Evolutionary conservation across 2,113 vertebrate genomes (phyloP).

Genomic region (Beaufortia kweichowensis): DNA sequence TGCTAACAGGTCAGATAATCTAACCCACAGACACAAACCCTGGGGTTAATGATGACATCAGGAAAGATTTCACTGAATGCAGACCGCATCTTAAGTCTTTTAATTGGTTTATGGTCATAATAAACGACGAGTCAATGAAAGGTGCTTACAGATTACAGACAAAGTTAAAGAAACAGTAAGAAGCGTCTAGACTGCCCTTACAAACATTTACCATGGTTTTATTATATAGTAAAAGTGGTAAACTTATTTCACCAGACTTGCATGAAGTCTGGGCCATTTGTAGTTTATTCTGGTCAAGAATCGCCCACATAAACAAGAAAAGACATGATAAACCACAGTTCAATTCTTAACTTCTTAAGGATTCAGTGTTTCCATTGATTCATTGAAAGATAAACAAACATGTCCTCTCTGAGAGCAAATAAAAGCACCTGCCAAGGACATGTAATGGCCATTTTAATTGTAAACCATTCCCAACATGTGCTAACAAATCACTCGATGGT

Average conservation of each 20-base stretch:
- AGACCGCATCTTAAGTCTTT: neutral
- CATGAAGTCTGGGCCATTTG: too few species aligned
- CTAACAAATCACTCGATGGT: neutral
- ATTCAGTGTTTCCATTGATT: neutral
- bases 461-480: conserved; percentile 1
- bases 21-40: conserved; percentile 4
- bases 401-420: neutral
- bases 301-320: too few species aligned
- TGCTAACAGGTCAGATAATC: conserved; percentile 2
- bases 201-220: too few species aligned
- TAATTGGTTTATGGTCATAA: conserved; percentile 3
- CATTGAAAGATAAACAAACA: neutral
- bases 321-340: too few species aligned
- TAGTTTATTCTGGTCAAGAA: too few species aligned
- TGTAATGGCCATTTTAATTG: neutral
- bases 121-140: neutral
- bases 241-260: too few species aligned
- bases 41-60: neutral
- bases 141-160: neutral
- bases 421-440: neutral
- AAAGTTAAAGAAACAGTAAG: neutral
- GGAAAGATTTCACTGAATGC: neutral
- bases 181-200: too few species aligned
- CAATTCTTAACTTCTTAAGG: neutral
- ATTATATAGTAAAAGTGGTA: too few species aligned